These are phyloP conservation scores for Delphinapterus leucas DNA, from an alignment of 2,113 vertebrate species.

Conservation along the genomic window DNA sequence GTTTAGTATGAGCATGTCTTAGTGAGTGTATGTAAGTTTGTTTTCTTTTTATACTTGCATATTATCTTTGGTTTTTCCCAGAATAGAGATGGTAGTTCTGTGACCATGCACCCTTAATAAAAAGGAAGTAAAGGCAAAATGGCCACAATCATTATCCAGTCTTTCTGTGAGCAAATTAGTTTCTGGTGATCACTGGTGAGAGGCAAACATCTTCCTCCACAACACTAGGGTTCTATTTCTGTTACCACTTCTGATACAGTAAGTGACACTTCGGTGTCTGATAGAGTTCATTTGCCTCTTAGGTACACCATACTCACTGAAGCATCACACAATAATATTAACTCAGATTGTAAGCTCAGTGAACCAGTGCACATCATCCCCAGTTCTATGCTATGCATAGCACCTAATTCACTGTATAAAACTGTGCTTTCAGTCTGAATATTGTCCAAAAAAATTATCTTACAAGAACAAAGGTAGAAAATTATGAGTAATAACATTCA, in stretches of 20 bases:
- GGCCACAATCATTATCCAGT: background rate
- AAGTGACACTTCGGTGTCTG: background rate
- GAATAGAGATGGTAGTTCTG: background rate
- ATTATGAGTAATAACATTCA: background rate
- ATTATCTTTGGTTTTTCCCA: background rate
- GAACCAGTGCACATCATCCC: background rate
- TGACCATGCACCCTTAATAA: background rate
- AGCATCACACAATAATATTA: background rate
- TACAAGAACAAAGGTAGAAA: background rate
- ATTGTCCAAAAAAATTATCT: background rate
- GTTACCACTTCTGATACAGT: background rate
- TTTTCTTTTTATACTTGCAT: background rate
- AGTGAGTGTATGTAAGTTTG: background rate
- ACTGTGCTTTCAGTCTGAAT: background rate
- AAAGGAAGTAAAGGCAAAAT: background rate
- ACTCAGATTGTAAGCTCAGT: slow-evolving; percentile 14
- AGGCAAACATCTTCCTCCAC: background rate
- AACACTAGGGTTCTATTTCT: background rate
- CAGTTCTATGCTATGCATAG: background rate
- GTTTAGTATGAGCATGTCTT: background rate
- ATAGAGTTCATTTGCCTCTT: background rate
- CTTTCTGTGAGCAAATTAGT: background rate
- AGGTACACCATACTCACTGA: background rate
- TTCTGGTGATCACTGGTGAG: background rate
- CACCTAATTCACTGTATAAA: background rate